phyloP scores from a whole-genome alignment of 2,888 invertebrate genomes.

The Sminthurides aquaticus region DNA sequence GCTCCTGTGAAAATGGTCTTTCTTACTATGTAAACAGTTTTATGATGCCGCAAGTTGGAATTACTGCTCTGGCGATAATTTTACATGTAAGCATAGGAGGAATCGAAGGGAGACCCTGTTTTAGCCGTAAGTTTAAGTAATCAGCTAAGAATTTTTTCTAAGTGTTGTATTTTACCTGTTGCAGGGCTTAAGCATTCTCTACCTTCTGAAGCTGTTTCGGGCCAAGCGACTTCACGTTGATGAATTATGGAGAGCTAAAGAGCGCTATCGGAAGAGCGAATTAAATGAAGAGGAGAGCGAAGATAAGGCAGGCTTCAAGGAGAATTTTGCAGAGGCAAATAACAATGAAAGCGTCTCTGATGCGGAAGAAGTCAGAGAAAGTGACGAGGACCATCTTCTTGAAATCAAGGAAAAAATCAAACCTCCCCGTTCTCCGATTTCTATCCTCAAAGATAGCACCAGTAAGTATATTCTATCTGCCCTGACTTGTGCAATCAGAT shows the following conservation, averaged over 20 bases:
- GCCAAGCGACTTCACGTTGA: background rate
- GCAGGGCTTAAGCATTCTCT: constrained; percentile 14
- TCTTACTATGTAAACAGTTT: constrained; percentile 29
- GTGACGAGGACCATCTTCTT: background rate
- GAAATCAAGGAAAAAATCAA: background rate
- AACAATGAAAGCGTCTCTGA: background rate
- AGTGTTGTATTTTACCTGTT: background rate
- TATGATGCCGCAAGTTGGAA: constrained; percentile 32
- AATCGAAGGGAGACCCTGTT: background rate
- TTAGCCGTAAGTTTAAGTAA: background rate
- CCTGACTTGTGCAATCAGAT: no score
- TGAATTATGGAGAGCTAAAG: constrained; percentile 7
- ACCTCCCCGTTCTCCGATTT: constrained; percentile 4
- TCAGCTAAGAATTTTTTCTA: background rate
- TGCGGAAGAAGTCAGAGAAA: background rate
- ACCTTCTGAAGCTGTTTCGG: constrained; percentile 13
- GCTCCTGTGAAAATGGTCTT: constrained; percentile 26
- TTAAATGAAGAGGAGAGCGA: background rate
- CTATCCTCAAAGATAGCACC: constrained; percentile 8
- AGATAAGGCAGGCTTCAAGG: background rate
- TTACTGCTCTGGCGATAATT: constrained; percentile 26
- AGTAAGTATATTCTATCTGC: background rate
- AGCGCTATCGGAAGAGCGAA: background rate
- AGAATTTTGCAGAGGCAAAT: background rate
- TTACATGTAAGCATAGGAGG: constrained; percentile 33